phyloP scores from a whole-genome alignment of 2,888 invertebrate species.

The Drosophila pseudotakahashii region DNA sequence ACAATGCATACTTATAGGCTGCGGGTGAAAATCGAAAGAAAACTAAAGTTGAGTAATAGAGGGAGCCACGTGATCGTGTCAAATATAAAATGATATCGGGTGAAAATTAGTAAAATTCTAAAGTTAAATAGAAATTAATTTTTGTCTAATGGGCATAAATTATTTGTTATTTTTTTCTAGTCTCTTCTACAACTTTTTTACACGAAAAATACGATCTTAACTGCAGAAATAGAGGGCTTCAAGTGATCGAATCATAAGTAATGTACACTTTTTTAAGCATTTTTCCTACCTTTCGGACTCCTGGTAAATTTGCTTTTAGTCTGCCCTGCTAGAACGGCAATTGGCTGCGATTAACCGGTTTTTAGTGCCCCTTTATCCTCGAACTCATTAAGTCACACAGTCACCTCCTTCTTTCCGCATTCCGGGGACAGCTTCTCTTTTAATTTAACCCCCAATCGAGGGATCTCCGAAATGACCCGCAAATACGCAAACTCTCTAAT shows the following conservation, averaged over 20 bases:
- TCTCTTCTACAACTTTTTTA: neutral
- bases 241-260: neutral
- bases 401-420: slow-evolving; percentile 5
- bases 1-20: neutral
- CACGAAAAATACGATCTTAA: too few species aligned
- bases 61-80: neutral
- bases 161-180: neutral
- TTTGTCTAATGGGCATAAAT: too few species aligned
- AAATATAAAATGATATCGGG: neutral
- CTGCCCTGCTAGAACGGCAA: neutral
- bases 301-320: neutral
- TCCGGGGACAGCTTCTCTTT: slow-evolving; percentile 14
- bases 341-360: slow-evolving; percentile 21
- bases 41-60: neutral
- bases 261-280: neutral
- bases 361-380: neutral
- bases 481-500: slow-evolving; percentile 64
- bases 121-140: too few species aligned
- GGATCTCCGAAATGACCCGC: slow-evolving; percentile 44
- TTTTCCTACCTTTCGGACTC: neutral
- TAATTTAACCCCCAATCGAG: slow-evolving; percentile 33
- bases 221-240: neutral
- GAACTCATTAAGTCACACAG: slow-evolving; percentile 26
- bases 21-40: neutral
- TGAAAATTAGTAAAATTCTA: neutral